Conservation (phyloP, 2,113 vertebrate species). For the Syrrhaptes paradoxus region DNA sequence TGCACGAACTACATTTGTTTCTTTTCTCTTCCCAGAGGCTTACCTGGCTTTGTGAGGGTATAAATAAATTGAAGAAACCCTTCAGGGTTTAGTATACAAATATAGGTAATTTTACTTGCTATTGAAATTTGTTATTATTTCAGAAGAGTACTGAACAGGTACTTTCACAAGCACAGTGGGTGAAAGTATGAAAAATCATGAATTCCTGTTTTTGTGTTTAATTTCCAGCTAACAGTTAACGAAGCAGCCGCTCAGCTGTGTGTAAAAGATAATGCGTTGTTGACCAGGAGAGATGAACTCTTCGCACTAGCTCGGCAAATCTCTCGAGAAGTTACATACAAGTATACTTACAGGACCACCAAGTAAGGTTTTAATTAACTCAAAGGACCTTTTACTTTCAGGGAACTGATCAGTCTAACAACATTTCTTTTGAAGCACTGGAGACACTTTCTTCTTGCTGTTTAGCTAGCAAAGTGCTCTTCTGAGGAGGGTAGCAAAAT, state of each 20-base stretch:
- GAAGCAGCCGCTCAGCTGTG: constrained; percentile 96
- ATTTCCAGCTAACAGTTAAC: constrained; percentile 90
- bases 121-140: neutral
- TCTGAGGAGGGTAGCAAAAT: neutral
- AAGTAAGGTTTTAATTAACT: constrained; percentile 80
- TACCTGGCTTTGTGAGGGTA: neutral
- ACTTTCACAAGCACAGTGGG: neutral
- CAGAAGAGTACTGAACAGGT: neutral
- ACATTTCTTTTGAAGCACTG: neutral
- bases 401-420: neutral
- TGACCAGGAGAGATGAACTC: constrained; percentile 93
- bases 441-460: neutral
- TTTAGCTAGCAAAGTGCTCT: neutral
- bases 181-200: neutral
- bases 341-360: constrained; percentile 93
- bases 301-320: constrained; percentile 93
- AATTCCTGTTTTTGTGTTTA: constrained; percentile 41
- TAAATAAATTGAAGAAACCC: neutral
- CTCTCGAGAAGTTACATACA: constrained; percentile 96
- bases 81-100: neutral
- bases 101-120: neutral
- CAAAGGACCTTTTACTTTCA: neutral
- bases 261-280: constrained; percentile 88
- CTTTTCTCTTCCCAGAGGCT: neutral
- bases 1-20: neutral